These are phyloP conservation scores for Chelonus formosanus DNA, from an alignment of 2,888 invertebrate genomes.

Conservation along the genomic window DNA sequence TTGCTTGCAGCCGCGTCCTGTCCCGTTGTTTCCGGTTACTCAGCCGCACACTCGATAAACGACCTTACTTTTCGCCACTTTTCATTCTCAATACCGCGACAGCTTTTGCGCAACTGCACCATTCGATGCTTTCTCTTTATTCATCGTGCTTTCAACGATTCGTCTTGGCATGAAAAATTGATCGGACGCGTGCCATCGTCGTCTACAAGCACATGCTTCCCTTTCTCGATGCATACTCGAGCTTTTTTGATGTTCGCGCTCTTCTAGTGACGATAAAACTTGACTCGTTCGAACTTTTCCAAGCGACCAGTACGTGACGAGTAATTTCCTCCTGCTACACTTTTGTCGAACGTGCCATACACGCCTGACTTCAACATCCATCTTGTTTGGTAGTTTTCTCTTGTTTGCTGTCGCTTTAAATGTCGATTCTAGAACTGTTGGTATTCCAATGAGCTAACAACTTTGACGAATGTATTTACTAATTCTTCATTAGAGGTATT, in stretches of 20 bases:
- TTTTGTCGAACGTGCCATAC: slow-evolving; percentile 1
- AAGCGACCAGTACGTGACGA: slow-evolving; percentile 33
- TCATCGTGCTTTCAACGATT: slow-evolving; percentile 18
- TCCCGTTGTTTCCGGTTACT: slow-evolving; percentile 26
- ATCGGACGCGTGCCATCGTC: slow-evolving; percentile 30
- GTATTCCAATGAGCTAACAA: neutral
- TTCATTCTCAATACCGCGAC: slow-evolving; percentile 8
- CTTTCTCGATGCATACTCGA: slow-evolving; percentile 22
- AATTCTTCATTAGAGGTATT: too few relatives aligned
- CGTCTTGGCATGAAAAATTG: slow-evolving; percentile 33
- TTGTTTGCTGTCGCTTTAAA: neutral
- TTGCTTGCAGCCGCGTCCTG: slow-evolving; percentile 7
- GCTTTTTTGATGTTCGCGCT: slow-evolving; percentile 19
- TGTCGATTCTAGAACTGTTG: neutral
- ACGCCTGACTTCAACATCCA: neutral
- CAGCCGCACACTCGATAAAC: neutral
- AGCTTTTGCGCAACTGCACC: neutral
- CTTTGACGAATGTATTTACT: too few relatives aligned
- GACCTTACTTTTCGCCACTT: slow-evolving; percentile 19
- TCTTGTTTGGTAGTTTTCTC: slow-evolving; percentile 2
- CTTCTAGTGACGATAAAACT: slow-evolving; percentile 32
- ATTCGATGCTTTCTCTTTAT: neutral
- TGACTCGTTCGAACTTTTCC: slow-evolving; percentile 35
- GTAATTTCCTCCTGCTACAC: slow-evolving; percentile 31
- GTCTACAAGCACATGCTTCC: slow-evolving; percentile 22